Percentiles rank a stretch among this genome's conserved stretches.
Conservation (phyloP, 2,888 invertebrate species). For the Plagodis pulveraria region DNA sequence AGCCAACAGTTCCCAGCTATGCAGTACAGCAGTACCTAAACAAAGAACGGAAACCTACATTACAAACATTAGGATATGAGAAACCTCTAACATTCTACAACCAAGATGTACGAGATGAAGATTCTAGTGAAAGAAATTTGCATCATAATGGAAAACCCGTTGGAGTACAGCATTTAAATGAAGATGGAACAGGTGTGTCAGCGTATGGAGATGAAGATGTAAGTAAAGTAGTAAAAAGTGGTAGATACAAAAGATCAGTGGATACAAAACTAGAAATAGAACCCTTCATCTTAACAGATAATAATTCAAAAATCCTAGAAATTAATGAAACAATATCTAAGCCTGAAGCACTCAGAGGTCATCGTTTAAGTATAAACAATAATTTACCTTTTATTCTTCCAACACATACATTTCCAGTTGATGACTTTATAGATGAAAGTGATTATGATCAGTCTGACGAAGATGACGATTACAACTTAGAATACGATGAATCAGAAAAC, state of each 20-base stretch:
- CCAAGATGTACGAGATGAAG: slow-evolving; percentile 37
- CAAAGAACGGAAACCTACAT: slow-evolving; percentile 42
- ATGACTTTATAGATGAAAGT: slow-evolving; percentile 39
- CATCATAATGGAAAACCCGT: slow-evolving; percentile 59
- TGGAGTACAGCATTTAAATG: slow-evolving; percentile 69
- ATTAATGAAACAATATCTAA: slow-evolving; percentile 46
- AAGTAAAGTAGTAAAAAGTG: slow-evolving; percentile 58
- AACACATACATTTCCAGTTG: slow-evolving; percentile 17
- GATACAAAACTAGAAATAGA: slow-evolving; percentile 54
- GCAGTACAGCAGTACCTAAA: slow-evolving; percentile 29
- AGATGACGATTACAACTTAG: slow-evolving; percentile 46
- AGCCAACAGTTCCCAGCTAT: slow-evolving; percentile 47
- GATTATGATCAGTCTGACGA: slow-evolving; percentile 44
- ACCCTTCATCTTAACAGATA: slow-evolving; percentile 53
- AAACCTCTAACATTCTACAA: slow-evolving; percentile 38
- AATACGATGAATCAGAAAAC: slow-evolving; percentile 51
- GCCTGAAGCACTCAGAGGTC: slow-evolving; percentile 52
- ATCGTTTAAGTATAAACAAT: slow-evolving; percentile 32
- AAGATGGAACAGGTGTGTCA: slow-evolving; percentile 70
- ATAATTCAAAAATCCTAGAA: slow-evolving; percentile 34
- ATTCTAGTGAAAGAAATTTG: slow-evolving; percentile 58
- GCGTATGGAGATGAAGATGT: slow-evolving; percentile 73
- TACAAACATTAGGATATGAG: slow-evolving; percentile 54
- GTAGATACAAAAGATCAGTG: slow-evolving; percentile 42
- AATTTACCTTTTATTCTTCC: slow-evolving; percentile 22